Evolutionary conservation across 2,797 vertebrate species (phyloP), one percentile per base, ranked within the genome.

Genomic region (Vipera latastei): DNA sequence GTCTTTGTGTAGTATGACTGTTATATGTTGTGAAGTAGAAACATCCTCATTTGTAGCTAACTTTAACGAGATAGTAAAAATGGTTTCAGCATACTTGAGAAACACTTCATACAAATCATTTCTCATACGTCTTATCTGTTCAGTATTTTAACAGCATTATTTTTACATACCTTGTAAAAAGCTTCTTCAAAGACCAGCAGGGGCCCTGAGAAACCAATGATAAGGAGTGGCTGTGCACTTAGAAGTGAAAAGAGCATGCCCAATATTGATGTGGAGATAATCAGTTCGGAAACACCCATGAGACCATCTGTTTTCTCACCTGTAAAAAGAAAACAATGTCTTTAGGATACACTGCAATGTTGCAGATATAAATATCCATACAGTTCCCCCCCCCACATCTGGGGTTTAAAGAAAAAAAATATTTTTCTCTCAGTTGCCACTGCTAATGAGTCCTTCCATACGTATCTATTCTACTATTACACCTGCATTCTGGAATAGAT

Each of bases 211-310:
- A 99, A 99, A 92, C 99, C 99, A 4, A 99, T 99, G 94, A 99
- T 98, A 90, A 99, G 99, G 87, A 99, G 98, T 0, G 99, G 99
- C 95, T 99, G 99, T 91, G 99, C 99, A 56, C 98, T 98, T 1
- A 99, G 97, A 90, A 99, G 97, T 0, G 99, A 99, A 97, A 99
- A 99, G 89, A 99, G 97, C 51, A 99, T 95, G 0, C 99, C 99
- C 13, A 99, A 98, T 63, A 99, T 98, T 0, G 99, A 98, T 0
- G 99, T 99, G 93, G 99, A 99, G 96, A 99, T 98, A 38, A 99
- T 99, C 87, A 99, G 98, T 97, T 99, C 99, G 0, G 99, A 99
- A 93, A 99, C 99, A 48, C 99, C 99, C 98, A 99, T 99, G 98
- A 99, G 97, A 92, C 99, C 99, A 53, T 99, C 98, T 0, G 99